Base-by-base conservation (phyloP, 2,797 vertebrate species). In the Crypturellus tataupa region DNA sequence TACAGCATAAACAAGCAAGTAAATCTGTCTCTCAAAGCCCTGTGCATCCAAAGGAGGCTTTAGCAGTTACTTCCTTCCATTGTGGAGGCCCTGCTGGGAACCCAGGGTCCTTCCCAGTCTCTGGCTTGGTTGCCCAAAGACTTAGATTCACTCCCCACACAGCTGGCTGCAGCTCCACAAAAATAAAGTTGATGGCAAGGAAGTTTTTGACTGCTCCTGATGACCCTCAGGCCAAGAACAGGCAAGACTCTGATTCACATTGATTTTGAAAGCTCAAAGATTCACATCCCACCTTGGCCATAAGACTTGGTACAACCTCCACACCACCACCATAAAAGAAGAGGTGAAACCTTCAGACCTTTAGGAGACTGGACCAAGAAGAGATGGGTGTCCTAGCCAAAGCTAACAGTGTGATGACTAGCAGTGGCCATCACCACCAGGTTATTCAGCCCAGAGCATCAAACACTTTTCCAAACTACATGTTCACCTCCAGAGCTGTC, bases 11-110 rank as follows among this genome's bases (percentile, higher is more conserved):
- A 95, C 94, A 96, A 97, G 94, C 94, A 84, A 96, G 94, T 93
- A 95, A 96, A 96, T 96, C 85, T 95, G 92, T 94, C 85, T 92
- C 85, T 87, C 80, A 93, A 93, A 87, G 94, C 80, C 87, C 87
- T 60, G 47, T 68, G 85, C 60, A 77, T 88, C 94, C 89, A 97
- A 95, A 95, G 67, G 85, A 94, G 94, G 89, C 93, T 96, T 91
- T 88, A 87, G 60, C 96, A 95, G 95, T 88, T 92, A 93, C 82
- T 97, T 96, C 95, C 96, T 96, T 93, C 93, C 89, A 95, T 96
- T 97, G 94, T 96, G 82, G 91, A 92, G 75, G 87, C 83, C 82
- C 94, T 96, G 95, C 91, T 97, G 94, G 89, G 92, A 96, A 95
- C 87, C 11, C 85, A 67, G 87, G 68, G 91, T 87, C 71, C 80